Conservation (phyloP, 2,888 invertebrate species). For the Dicranocentrus wangi region DNA sequence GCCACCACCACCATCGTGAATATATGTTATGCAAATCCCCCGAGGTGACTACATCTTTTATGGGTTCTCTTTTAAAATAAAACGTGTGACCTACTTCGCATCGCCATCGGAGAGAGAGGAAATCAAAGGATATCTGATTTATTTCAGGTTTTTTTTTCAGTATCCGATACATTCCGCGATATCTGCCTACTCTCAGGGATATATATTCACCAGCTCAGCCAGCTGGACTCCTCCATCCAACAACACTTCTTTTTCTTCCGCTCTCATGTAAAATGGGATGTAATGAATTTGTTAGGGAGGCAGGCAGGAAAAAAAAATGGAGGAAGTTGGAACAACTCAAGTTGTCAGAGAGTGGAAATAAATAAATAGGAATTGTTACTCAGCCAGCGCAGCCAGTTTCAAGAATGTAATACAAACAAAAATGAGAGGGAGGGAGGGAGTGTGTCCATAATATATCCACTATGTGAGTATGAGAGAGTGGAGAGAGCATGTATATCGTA, state of each 20-base stretch:
- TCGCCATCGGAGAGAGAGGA: conserved; percentile 33
- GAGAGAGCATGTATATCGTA: not conserved
- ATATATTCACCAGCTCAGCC: conserved; percentile 14
- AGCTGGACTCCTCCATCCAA: conserved; percentile 35
- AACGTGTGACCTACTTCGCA: conserved; percentile 7
- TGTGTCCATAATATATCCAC: not conserved
- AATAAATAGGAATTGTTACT: conserved; percentile 5
- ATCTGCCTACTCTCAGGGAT: conserved; percentile 5
- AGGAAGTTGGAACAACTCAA: conserved; percentile 55
- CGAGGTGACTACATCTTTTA: not conserved
- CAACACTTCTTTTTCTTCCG: conserved; percentile 30
- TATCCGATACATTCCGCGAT: conserved; percentile 17
- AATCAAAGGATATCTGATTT: conserved; percentile 60
- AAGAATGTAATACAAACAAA: not conserved
- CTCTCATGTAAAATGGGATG: not conserved
- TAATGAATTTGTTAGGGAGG: not conserved
- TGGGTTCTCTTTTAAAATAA: not conserved
- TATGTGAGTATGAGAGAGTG: not conserved
- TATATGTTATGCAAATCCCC: conserved; percentile 18
- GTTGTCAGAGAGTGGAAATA: conserved; percentile 56
- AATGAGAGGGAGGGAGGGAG: not conserved
- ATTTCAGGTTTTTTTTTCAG: conserved; percentile 51
- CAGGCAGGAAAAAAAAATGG: conserved; percentile 29
- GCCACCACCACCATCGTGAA: not conserved
- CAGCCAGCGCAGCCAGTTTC: not conserved